These are phyloP conservation scores for Reinhardtius hippoglossoides DNA, from an alignment of 2,113 vertebrate genomes.

Conservation along the genomic window DNA sequence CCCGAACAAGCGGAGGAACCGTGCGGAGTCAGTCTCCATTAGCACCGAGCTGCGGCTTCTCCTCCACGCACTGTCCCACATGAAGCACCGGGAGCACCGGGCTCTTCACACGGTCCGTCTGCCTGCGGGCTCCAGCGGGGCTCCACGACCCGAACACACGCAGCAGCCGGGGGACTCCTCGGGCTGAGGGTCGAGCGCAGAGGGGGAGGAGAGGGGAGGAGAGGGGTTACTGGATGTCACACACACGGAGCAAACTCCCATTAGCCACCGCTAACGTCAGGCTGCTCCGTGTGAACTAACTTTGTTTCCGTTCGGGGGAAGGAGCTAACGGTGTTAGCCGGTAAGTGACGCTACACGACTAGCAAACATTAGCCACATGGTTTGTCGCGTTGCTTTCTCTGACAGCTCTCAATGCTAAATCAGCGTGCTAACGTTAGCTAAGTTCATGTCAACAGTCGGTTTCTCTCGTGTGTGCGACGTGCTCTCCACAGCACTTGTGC, in stretches of 20 bases:
- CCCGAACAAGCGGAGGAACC: conserved; percentile 13
- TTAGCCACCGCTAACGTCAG: conserved; percentile 24
- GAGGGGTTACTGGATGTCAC: conserved; percentile 30
- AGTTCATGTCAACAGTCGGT: conserved; percentile 19
- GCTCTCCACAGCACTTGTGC: background rate
- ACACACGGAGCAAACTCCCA: conserved; percentile 1
- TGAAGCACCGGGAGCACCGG: background rate
- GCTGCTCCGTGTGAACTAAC: conserved; percentile 14
- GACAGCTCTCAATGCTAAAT: conserved; percentile 42
- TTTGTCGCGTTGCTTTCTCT: conserved; percentile 23
- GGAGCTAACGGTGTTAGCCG: background rate
- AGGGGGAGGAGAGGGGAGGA: conserved; percentile 11
- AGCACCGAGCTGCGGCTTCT: too few relatives aligned
- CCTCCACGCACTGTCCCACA: background rate
- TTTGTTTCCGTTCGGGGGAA: background rate
- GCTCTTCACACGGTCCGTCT: background rate
- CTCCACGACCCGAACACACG: too few relatives aligned
- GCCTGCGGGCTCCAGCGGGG: too few relatives aligned
- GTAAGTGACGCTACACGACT: conserved; percentile 30
- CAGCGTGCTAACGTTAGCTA: conserved; percentile 48
- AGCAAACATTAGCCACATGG: conserved; percentile 25
- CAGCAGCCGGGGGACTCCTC: too few relatives aligned
- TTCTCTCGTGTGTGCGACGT: background rate
- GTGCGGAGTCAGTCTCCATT: background rate
- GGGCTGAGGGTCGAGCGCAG: too few relatives aligned